phyloP scores from a whole-genome alignment of 2,113 vertebrate species.

The Eudorcas thomsonii region DNA sequence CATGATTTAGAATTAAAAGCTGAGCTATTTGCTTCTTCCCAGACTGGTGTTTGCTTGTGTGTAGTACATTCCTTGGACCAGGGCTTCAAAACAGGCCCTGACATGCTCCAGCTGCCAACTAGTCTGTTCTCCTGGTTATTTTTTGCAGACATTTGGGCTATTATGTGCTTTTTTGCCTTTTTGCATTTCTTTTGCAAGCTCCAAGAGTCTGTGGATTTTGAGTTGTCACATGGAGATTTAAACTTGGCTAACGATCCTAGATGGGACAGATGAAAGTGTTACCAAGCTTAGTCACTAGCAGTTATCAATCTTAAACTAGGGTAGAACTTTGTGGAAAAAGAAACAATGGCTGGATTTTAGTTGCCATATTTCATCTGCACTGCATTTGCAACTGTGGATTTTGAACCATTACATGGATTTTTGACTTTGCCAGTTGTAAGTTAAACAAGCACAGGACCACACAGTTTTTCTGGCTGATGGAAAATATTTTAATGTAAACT shows the following conservation, averaged over 20 bases:
- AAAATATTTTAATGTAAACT: slow-evolving; percentile 63
- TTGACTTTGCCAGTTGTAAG: slow-evolving; percentile 58
- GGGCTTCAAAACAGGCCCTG: not conserved
- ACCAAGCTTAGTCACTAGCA: not conserved
- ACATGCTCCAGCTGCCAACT: not conserved
- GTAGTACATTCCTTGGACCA: not conserved
- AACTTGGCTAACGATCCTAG: not conserved
- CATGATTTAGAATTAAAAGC: not conserved
- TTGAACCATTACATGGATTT: slow-evolving; percentile 59
- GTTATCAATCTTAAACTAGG: slow-evolving; percentile 18
- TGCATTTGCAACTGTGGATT: slow-evolving; percentile 57
- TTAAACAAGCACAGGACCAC: slow-evolving; percentile 62
- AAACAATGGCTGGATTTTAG: slow-evolving; percentile 13
- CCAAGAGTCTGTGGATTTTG: not conserved
- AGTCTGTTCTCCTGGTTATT: not conserved
- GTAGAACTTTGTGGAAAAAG: slow-evolving; percentile 24
- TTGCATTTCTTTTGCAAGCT: slow-evolving; percentile 5
- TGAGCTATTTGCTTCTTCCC: not conserved
- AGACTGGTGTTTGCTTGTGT: not conserved
- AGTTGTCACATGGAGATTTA: slow-evolving; percentile 9
- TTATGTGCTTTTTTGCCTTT: not conserved
- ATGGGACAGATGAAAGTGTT: not conserved
- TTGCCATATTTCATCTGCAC: slow-evolving; percentile 38
- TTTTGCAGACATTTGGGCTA: not conserved
- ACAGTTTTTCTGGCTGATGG: slow-evolving; percentile 48